A percentile compares a stretch with the other conserved stretches of the same genome.
These are phyloP conservation scores for Acanthiza pusilla DNA, from an alignment of 2,797 vertebrate genomes.

Conservation along the genomic window DNA sequence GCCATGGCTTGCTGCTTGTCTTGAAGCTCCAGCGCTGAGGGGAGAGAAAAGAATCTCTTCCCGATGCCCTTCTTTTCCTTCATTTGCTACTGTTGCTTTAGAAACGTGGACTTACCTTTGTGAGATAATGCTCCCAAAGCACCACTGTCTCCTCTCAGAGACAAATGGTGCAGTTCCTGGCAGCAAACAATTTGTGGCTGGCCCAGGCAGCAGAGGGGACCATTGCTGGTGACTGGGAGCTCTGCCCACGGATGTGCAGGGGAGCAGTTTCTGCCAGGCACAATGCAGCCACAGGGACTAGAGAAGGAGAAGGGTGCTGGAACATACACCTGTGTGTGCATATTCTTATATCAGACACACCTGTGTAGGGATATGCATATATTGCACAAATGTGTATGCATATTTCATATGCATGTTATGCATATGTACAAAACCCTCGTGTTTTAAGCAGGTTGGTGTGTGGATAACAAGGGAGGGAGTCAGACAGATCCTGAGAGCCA, in stretches of 20 bases:
- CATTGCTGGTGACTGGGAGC: background rate
- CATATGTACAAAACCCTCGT: rapidly evolving
- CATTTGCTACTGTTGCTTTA: background rate
- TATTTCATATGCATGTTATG: background rate
- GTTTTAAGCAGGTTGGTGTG: background rate
- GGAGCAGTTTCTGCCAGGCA: background rate
- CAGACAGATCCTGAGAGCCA: background rate
- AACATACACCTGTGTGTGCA: background rate
- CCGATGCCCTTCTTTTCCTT: background rate
- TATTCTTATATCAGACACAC: background rate
- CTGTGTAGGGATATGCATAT: background rate
- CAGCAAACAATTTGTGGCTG: background rate
- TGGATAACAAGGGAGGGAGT: background rate
- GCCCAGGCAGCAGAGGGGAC: background rate
- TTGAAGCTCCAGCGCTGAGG: background rate
- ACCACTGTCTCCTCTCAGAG: background rate
- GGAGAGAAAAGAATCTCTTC: background rate
- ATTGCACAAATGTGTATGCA: rapidly evolving
- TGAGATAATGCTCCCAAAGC: background rate
- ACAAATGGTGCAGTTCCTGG: background rate
- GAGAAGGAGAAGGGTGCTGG: background rate
- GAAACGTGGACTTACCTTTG: background rate
- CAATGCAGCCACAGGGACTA: background rate
- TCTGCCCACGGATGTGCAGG: background rate
- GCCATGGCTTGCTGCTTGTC: background rate